phyloP scores from a whole-genome alignment of 2,888 invertebrate species.

The Ochropleura leucogaster region DNA sequence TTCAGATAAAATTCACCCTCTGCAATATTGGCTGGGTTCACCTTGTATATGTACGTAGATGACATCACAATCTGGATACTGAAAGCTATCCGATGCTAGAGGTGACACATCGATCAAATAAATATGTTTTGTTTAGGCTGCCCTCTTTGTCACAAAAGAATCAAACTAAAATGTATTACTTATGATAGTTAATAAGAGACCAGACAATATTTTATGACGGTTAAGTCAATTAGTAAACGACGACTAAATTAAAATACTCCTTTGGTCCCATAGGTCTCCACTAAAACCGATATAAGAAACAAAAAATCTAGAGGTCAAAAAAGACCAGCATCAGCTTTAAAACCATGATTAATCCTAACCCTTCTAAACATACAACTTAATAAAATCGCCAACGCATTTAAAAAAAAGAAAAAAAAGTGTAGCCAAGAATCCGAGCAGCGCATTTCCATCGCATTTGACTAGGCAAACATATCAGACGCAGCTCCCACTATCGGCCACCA shows the following conservation, averaged over 20 bases:
- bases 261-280: background rate
- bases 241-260: background rate
- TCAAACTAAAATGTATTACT: background rate
- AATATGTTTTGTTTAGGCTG: background rate
- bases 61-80: conserved; percentile 38
- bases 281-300: background rate
- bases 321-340: background rate
- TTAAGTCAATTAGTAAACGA: background rate
- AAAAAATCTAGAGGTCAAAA: too few species aligned
- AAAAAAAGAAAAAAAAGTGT: conserved; percentile 69
- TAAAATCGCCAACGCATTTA: conserved; percentile 73
- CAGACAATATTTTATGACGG: too few species aligned
- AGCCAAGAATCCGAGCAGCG: conserved; percentile 73
- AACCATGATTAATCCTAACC: background rate
- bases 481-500: conserved; percentile 80
- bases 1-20: conserved; percentile 45
- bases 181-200: too few species aligned
- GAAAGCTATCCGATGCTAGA: conserved; percentile 21
- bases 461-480: conserved; percentile 86
- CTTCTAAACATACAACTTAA: conserved; percentile 16
- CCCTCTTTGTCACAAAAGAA: background rate
- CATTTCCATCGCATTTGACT: conserved; percentile 90
- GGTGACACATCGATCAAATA: conserved; percentile 43
- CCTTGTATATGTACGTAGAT: conserved; percentile 21
- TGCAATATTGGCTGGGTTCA: conserved; percentile 38